Conservation (phyloP, 2,797 vertebrate genomes). For the Schizopygopsis pylzovi region DNA sequence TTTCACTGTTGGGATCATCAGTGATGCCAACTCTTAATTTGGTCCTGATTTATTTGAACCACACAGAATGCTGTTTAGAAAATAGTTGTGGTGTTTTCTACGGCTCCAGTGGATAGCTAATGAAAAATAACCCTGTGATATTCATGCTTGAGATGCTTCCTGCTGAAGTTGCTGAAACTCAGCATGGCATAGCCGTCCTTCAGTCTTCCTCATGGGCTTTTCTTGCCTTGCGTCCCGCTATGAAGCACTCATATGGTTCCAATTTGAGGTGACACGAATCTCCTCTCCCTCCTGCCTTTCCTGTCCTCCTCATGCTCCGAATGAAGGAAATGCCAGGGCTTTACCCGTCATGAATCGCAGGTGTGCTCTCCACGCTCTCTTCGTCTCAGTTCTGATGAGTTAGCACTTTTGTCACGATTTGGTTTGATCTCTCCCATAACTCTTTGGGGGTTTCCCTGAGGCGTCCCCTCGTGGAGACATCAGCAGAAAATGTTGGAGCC, state of each 20-base stretch:
- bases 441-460: constrained; percentile 6
- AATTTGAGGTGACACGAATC: constrained; percentile 39
- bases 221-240: neutral
- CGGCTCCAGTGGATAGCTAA: constrained; percentile 20
- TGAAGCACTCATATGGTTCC: constrained; percentile 36
- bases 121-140: constrained; percentile 39
- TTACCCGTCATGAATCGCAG: constrained; percentile 5
- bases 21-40: constrained; percentile 15
- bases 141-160: constrained; percentile 16
- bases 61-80: neutral
- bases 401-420: constrained; percentile 1
- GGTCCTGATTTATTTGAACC: neutral
- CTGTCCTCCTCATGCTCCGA: neutral
- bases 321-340: constrained; percentile 39
- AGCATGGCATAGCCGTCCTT: neutral
- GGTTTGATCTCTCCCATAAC: constrained; percentile 34
- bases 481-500: constrained; percentile 30
- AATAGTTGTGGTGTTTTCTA: constrained; percentile 16
- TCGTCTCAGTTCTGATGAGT: constrained; percentile 26
- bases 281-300: neutral
- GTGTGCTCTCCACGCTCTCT: constrained; percentile 7
- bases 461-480: constrained; percentile 19
- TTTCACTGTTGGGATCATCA: constrained; percentile 7
- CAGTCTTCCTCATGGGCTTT: neutral
- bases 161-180: constrained; percentile 23